A percentile compares a stretch with the other conserved stretches of the same genome.
These are phyloP conservation scores for Agonopterix subpropinquella DNA, from an alignment of 2,888 invertebrate species.

Conservation along the genomic window DNA sequence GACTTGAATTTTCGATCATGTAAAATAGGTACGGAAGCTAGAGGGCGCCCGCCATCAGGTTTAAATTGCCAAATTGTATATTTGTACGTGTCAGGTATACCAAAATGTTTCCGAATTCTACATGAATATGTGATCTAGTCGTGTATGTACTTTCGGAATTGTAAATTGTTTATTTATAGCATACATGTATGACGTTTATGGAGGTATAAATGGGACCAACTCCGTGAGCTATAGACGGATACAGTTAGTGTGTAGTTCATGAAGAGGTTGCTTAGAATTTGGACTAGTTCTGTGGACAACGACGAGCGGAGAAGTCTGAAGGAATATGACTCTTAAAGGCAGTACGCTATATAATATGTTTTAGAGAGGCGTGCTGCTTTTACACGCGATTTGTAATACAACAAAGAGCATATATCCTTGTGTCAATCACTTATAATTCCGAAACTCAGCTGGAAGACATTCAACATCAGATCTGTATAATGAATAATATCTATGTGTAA, in stretches of 20 bases:
- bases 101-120: conserved; percentile 74
- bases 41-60: conserved; percentile 29
- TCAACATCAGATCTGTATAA: conserved; percentile 62
- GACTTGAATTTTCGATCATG: conserved; percentile 39
- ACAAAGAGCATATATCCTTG: conserved; percentile 52
- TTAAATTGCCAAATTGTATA: conserved; percentile 68
- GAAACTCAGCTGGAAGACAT: conserved; percentile 48
- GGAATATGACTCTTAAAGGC: conserved; percentile 56
- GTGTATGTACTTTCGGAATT: conserved; percentile 75
- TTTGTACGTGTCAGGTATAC: conserved; percentile 65
- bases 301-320: conserved; percentile 41
- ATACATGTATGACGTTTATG: conserved; percentile 57
- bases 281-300: conserved; percentile 23
- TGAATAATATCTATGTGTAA: conserved; percentile 43
- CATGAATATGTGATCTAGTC: conserved; percentile 76
- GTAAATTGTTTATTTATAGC: conserved; percentile 68
- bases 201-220: conserved; percentile 70
- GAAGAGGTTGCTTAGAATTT: conserved; percentile 21
- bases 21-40: conserved; percentile 33
- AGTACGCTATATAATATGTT: conserved; percentile 70
- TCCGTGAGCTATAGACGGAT: conserved; percentile 55
- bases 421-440: conserved; percentile 26
- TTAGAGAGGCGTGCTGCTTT: conserved; percentile 65
- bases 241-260: conserved; percentile 31
- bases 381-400: conserved; percentile 55